Evolutionary conservation across 2,888 invertebrate species (phyloP).

Genomic region (Agrenia bidenticulata): DNA sequence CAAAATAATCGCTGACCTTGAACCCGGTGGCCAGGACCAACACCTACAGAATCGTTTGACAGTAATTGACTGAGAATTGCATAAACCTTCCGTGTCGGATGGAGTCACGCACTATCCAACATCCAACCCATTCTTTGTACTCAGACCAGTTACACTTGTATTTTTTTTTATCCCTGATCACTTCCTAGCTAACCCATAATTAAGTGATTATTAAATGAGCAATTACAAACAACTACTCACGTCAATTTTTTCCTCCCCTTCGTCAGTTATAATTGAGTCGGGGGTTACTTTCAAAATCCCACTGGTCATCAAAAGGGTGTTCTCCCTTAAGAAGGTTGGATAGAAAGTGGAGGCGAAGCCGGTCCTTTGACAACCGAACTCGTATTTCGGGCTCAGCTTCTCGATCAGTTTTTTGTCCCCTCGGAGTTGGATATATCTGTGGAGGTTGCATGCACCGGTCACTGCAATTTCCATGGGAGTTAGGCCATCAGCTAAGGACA

Average conservation of each 20-base stretch:
- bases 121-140: too few species aligned
- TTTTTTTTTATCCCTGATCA: too few species aligned
- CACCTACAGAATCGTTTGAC: too few species aligned
- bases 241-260: conserved; percentile 15
- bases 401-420: not conserved
- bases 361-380: conserved; percentile 16
- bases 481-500: too few species aligned
- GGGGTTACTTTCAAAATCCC: not conserved
- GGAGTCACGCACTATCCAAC: too few species aligned
- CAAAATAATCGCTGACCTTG: conserved; percentile 12
- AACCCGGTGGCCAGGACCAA: conserved; percentile 21
- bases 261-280: conserved; percentile 16
- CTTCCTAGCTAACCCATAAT: too few species aligned
- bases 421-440: not conserved
- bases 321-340: not conserved
- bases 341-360: conserved; percentile 8
- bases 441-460: not conserved
- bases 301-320: not conserved
- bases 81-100: too few species aligned
- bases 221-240: conserved; percentile 7
- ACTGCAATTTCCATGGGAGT: too few species aligned
- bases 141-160: too few species aligned
- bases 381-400: not conserved
- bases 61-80: too few species aligned
- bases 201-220: too few species aligned